phyloP scores from a whole-genome alignment of 2,797 vertebrate species.

The Corythornis leucogaster region DNA sequence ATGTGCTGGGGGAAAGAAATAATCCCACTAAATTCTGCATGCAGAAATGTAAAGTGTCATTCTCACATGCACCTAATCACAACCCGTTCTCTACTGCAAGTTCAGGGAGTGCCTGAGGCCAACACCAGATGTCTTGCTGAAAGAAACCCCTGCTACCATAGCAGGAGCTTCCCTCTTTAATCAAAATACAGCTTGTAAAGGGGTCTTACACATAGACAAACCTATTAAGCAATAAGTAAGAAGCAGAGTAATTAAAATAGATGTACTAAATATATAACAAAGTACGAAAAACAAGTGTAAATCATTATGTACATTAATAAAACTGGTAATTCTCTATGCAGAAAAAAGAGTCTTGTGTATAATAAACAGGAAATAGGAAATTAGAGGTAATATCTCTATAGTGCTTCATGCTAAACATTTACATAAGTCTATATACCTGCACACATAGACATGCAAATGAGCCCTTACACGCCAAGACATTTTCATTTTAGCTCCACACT shows the following conservation, averaged over 20 bases:
- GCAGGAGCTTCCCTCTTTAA: background rate
- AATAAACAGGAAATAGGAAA: background rate
- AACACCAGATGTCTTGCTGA: background rate
- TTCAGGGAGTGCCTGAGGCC: background rate
- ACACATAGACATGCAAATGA: background rate
- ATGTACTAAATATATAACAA: background rate
- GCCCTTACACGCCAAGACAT: background rate
- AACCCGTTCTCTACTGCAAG: background rate
- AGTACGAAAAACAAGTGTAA: background rate
- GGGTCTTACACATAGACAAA: background rate
- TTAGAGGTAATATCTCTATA: background rate
- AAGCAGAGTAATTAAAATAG: background rate
- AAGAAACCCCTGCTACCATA: background rate
- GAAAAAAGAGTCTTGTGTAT: background rate
- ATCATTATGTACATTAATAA: background rate
- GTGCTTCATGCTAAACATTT: background rate
- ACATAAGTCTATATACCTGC: no score
- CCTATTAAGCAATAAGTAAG: background rate
- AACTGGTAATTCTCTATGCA: background rate
- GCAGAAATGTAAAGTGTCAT: constrained; percentile 1
- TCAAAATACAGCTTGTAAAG: background rate
- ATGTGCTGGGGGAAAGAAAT: no score
- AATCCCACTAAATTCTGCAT: background rate
- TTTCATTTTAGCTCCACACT: background rate
- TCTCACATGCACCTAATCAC: background rate